Evolutionary conservation across 2,888 invertebrate genomes (phyloP).

Genomic region (Caenorhabditis drosophilae): DNA sequence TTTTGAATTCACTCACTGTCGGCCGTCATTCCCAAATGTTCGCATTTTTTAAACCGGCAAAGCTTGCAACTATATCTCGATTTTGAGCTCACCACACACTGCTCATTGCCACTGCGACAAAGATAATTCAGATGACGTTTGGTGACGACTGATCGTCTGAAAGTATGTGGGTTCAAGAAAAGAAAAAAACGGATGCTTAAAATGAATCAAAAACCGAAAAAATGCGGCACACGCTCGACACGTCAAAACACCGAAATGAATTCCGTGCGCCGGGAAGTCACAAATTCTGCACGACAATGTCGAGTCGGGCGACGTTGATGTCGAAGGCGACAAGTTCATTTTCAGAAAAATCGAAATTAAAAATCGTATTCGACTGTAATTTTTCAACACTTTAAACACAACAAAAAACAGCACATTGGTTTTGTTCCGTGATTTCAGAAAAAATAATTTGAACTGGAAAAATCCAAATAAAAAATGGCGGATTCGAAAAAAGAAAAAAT

Average conservation of each 20-base stretch:
- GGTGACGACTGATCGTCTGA: slow-evolving; percentile 40
- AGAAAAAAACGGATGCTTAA: neutral
- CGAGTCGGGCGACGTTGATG: slow-evolving; percentile 1
- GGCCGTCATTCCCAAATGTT: slow-evolving; percentile 37
- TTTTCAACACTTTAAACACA: too few relatives aligned
- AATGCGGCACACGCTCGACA: slow-evolving; percentile 51
- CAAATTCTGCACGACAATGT: slow-evolving; percentile 33
- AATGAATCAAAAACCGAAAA: slow-evolving; percentile 21
- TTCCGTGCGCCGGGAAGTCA: slow-evolving; percentile 31
- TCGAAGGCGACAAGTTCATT: too few relatives aligned
- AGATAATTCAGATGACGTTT: slow-evolving; percentile 25
- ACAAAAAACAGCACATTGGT: too few relatives aligned
- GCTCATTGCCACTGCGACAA: slow-evolving; percentile 27
- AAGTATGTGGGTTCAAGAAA: neutral
- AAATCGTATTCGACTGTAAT: too few relatives aligned
- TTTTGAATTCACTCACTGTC: slow-evolving; percentile 23
- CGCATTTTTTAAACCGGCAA: slow-evolving; percentile 42
- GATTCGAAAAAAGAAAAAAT: neutral
- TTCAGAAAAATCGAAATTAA: too few relatives aligned
- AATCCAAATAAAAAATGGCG: too few relatives aligned
- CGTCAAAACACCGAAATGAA: slow-evolving; percentile 44
- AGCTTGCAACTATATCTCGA: slow-evolving; percentile 36
- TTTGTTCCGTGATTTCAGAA: too few relatives aligned
- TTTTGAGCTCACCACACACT: slow-evolving; percentile 23
- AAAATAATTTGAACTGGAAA: too few relatives aligned